A percentile compares a stretch with the other conserved stretches of the same genome.
Conservation (phyloP, 2,113 vertebrate species). For the Entelurus aequoreus region DNA sequence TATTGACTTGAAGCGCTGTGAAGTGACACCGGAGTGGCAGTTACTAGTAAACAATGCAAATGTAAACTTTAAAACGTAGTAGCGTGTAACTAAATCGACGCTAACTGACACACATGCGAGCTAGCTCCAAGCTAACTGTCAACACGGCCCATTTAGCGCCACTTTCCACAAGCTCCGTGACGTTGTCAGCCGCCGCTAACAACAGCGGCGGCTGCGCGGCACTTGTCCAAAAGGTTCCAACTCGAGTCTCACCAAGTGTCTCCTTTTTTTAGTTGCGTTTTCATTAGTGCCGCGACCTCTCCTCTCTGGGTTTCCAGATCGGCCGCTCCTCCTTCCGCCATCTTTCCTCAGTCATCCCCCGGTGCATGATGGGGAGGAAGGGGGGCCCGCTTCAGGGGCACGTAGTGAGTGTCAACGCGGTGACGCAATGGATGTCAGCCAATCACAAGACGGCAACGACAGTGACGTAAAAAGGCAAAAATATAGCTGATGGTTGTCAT, state of each 20-base stretch:
- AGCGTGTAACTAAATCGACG: no score
- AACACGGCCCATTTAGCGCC: constrained; percentile 59
- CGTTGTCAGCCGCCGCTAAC: constrained; percentile 34
- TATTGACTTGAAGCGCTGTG: background rate
- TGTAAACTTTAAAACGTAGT: background rate
- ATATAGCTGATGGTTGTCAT: background rate
- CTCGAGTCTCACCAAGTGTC: constrained; percentile 86
- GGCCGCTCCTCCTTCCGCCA: constrained; percentile 98
- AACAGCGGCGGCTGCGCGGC: background rate
- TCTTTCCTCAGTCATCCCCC: constrained; percentile 77
- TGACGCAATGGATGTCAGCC: constrained; percentile 12
- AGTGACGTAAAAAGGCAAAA: background rate
- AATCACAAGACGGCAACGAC: constrained; percentile 22
- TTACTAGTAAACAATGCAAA: background rate
- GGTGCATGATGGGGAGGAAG: constrained; percentile 82
- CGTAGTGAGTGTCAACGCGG: constrained; percentile 17
- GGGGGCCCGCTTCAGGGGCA: constrained; percentile 45
- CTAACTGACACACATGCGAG: constrained; percentile 33
- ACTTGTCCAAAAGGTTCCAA: background rate
- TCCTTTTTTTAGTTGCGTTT: constrained; percentile 90
- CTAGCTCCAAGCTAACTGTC: constrained; percentile 60
- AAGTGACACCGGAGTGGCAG: fast-evolving
- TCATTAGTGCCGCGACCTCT: constrained; percentile 88
- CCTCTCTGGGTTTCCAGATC: constrained; percentile 93
- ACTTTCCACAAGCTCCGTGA: constrained; percentile 23